Evolutionary conservation across 2,888 invertebrate species (phyloP), one percentile per base, ranked within the genome.

Genomic region (Chaetogeoica ovagalla): DNA sequence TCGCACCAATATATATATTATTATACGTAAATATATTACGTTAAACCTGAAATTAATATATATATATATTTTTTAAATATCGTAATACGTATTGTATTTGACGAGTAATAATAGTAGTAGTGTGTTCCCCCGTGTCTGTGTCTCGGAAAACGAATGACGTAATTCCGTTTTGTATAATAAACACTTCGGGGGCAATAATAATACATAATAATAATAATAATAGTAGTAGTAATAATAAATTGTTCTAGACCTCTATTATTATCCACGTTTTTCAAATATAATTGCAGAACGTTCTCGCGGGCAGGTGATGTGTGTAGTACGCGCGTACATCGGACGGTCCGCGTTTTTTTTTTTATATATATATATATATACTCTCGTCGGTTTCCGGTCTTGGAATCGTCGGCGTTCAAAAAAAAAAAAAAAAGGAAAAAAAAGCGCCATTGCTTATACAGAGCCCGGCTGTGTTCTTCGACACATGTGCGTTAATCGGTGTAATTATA

Each of bases 231-330:
- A n/a, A n/a, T n/a, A n/a, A n/a, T n/a, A n/a, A 76, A 76, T 76
- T 68, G 75, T 76, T 76, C 59, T 13, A 68, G 43, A 30, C n/a
- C 57, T n/a, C n/a, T 59, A 68, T 66, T 75, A 76, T 19, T 30
- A 30, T 30, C 30, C 59, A 17, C 68, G 57, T 68, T 68, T 30
- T 68, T 68, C 17, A 15, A 76, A 68, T 76, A 43, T 48, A 48
- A 68, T 68, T 30, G 30, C 4, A 57, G 37, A 60, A 9, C 37
- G 30, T 59, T 59, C 30, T 9, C 52, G 60, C 52, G 60, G 57
- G 70, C 79, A 79, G 71, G 70, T 63, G 79, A 57, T 77, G 60
- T 59, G 57, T 48, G 55, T 71, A 55, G 70, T 77, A 55, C 63
- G 57, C 13, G 62, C 63, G 57, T 48, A 48, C 21, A 57, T 75